A percentile compares a stretch with the other conserved stretches of the same genome.
Evolutionary conservation across 2,888 invertebrate genomes (phyloP).

Genomic region (Diloba caeruleocephala): DNA sequence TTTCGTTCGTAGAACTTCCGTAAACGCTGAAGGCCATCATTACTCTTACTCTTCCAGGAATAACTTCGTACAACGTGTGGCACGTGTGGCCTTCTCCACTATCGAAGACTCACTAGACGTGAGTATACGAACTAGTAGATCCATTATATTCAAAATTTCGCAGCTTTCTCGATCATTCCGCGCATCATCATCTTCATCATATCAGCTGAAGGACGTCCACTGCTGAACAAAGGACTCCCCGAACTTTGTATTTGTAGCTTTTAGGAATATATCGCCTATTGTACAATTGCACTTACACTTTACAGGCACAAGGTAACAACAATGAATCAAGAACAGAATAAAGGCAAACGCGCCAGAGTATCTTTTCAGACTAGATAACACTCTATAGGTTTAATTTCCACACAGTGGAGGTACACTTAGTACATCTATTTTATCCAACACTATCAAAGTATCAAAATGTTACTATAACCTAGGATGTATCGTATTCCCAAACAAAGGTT

Average conservation of each 20-base stretch:
- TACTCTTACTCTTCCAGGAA: no score
- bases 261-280: no score
- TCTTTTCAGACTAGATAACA: background rate
- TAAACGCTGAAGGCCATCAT: background rate
- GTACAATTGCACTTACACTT: conserved; percentile 8
- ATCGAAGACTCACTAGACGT: conserved; percentile 26
- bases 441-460: no score
- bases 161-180: conserved; percentile 4
- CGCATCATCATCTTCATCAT: no score
- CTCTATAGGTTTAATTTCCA: background rate
- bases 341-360: background rate
- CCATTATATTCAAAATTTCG: conserved; percentile 33
- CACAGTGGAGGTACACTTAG: no score
- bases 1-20: no score
- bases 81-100: background rate
- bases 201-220: no score
- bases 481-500: background rate
- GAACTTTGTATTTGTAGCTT: no score
- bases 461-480: no score
- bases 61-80: no score
- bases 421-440: no score
- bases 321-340: conserved; percentile 2
- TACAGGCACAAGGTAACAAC: conserved; percentile 12
- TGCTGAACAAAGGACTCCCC: no score
- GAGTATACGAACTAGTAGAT: conserved; percentile 34